phyloP scores from a whole-genome alignment of 2,797 vertebrate genomes.

The Cryptoprocta ferox region DNA sequence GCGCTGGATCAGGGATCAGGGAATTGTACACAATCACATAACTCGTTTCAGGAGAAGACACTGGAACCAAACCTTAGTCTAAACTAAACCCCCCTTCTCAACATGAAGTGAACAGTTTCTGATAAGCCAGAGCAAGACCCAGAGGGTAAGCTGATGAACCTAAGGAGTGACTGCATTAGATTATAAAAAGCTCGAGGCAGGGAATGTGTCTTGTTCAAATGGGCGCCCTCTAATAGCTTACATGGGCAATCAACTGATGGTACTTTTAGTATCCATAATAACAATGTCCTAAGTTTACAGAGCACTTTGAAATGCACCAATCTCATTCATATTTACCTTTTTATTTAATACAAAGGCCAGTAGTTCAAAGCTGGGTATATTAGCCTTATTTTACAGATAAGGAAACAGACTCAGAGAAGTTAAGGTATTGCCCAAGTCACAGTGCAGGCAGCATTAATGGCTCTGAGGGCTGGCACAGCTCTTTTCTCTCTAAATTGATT shows the following conservation, averaged over 20 bases:
- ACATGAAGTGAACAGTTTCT: slow-evolving; percentile 1
- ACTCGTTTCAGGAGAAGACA: slow-evolving; percentile 28
- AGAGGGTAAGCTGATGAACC: neutral
- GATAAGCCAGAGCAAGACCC: neutral
- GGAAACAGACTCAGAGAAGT: neutral
- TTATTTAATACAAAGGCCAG: neutral
- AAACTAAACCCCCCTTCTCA: neutral
- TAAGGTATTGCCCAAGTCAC: neutral
- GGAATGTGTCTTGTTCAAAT: neutral
- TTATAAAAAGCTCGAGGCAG: neutral
- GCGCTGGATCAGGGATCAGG: neutral
- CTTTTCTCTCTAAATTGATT: neutral
- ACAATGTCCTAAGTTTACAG: neutral
- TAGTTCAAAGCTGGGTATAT: neutral
- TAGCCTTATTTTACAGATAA: neutral
- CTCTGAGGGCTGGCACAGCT: neutral
- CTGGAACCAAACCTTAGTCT: neutral
- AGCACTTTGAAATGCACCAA: neutral
- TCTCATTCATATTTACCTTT: neutral
- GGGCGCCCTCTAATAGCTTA: neutral
- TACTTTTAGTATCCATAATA: neutral
- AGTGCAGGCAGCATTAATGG: neutral
- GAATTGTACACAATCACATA: neutral
- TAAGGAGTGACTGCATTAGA: neutral
- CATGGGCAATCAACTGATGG: neutral